Conservation (phyloP, 2,797 vertebrate species). For the Melanotaenia trifasciata region DNA sequence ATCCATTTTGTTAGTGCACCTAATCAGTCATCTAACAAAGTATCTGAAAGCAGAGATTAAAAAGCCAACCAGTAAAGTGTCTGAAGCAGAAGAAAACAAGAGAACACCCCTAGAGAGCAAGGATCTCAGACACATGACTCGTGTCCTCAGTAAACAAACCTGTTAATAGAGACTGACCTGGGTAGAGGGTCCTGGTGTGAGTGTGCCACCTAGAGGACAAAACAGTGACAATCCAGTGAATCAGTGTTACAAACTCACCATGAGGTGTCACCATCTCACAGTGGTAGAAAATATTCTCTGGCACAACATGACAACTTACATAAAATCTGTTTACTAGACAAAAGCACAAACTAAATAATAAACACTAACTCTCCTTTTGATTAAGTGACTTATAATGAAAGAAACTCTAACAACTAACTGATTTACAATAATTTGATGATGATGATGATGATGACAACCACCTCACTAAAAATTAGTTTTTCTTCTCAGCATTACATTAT, state of each 20-base stretch:
- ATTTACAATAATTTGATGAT: neutral
- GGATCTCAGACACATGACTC: constrained; percentile 47
- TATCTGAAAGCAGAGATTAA: constrained; percentile 53
- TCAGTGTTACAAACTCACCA: constrained; percentile 48
- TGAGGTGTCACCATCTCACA: constrained; percentile 59
- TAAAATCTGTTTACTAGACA: neutral
- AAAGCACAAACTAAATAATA: neutral
- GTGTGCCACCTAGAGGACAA: constrained; percentile 77
- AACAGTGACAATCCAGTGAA: neutral
- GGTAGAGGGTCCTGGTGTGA: constrained; percentile 65
- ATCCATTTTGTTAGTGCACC: neutral
- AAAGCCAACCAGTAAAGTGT: constrained; percentile 42
- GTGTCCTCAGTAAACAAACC: constrained; percentile 34
- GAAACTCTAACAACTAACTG: neutral
- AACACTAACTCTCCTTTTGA: neutral
- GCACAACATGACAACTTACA: neutral
- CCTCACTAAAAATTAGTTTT: neutral
- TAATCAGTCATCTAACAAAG: constrained; percentile 15
- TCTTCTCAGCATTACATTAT: neutral
- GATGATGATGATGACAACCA: neutral
- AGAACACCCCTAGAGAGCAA: constrained; percentile 39
- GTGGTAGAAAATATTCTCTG: neutral
- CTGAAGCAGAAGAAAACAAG: constrained; percentile 49
- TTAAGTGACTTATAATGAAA: neutral
- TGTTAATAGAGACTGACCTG: constrained; percentile 22